Conservation (phyloP, 2,797 vertebrate species). For the Sebastes diploproa region DNA sequence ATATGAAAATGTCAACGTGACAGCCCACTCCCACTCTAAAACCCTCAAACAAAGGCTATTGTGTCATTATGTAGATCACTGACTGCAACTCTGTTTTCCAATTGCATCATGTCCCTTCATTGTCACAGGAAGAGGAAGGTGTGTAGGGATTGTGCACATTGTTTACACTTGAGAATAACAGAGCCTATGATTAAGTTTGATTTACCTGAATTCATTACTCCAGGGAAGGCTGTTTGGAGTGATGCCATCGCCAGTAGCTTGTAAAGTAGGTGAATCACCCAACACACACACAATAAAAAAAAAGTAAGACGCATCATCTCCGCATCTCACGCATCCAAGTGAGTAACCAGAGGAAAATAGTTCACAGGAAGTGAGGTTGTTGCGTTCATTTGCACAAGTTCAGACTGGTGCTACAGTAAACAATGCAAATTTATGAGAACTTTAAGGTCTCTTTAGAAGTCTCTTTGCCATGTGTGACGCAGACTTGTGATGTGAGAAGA, state of each 20-base stretch:
- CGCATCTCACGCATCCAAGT: neutral
- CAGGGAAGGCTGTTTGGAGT: neutral
- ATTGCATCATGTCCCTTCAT: slow-evolving; percentile 16
- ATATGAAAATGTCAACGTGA: neutral
- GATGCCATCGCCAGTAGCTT: slow-evolving; percentile 1
- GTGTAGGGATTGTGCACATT: neutral
- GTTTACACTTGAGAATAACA: slow-evolving; percentile 22
- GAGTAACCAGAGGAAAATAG: slow-evolving; percentile 13
- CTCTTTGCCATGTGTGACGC: neutral
- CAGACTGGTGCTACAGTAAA: neutral
- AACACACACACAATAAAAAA: neutral
- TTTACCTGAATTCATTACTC: slow-evolving; percentile 17
- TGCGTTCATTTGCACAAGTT: neutral
- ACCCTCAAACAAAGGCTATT: neutral
- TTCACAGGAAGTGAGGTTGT: slow-evolving; percentile 11
- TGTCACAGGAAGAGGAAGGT: slow-evolving; percentile 13
- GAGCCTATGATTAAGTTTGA: slow-evolving; percentile 15
- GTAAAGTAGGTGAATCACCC: slow-evolving; percentile 48
- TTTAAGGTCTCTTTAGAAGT: neutral
- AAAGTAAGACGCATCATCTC: slow-evolving; percentile 3
- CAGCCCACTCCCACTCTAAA: neutral
- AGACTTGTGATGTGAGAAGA: neutral
- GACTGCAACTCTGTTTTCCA: neutral
- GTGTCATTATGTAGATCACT: slow-evolving; percentile 1
- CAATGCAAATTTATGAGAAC: neutral